Conservation (phyloP, 1,140 invertebrate genomes). For the Aplysia californica region DNA sequence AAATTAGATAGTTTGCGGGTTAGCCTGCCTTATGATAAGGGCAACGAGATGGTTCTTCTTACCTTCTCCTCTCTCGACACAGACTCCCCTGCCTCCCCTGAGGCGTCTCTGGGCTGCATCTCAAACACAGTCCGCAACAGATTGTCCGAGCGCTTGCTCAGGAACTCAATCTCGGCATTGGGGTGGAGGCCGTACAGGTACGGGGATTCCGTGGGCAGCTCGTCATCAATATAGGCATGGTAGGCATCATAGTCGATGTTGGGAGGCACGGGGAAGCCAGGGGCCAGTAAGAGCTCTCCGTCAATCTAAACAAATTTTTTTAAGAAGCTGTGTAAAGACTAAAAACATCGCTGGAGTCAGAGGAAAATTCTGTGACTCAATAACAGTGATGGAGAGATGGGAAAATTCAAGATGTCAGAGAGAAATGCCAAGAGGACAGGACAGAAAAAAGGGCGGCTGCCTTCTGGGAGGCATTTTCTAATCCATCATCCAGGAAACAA, state of each 20-base stretch:
- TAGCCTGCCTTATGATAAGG: too few relatives aligned
- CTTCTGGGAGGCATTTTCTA: too few relatives aligned
- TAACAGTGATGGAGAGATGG: neutral
- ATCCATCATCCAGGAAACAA: too few relatives aligned
- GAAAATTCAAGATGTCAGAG: neutral
- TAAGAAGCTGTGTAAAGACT: neutral
- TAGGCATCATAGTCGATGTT: slow-evolving; percentile 93
- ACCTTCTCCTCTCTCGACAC: slow-evolving; percentile 94
- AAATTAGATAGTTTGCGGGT: too few relatives aligned
- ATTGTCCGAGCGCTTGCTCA: slow-evolving; percentile 91
- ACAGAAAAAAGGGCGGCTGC: too few relatives aligned
- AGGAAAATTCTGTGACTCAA: too few relatives aligned
- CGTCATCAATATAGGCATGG: slow-evolving; percentile 93
- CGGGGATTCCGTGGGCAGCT: slow-evolving; percentile 90
- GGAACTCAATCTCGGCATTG: slow-evolving; percentile 96
- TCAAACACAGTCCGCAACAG: slow-evolving; percentile 94
- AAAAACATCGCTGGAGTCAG: too few relatives aligned
- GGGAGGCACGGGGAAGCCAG: slow-evolving; percentile 89
- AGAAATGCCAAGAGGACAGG: too few relatives aligned
- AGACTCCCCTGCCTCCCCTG: slow-evolving; percentile 82
- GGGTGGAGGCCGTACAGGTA: slow-evolving; percentile 95
- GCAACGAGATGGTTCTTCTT: too few relatives aligned
- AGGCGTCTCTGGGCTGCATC: slow-evolving; percentile 93
- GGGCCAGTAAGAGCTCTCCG: slow-evolving; percentile 90
- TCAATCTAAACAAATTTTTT: slow-evolving; percentile 76